Percentiles rank a stretch among this genome's conserved stretches.
phyloP scores from a whole-genome alignment of 2,888 invertebrate genomes.

The Euclidia mi region DNA sequence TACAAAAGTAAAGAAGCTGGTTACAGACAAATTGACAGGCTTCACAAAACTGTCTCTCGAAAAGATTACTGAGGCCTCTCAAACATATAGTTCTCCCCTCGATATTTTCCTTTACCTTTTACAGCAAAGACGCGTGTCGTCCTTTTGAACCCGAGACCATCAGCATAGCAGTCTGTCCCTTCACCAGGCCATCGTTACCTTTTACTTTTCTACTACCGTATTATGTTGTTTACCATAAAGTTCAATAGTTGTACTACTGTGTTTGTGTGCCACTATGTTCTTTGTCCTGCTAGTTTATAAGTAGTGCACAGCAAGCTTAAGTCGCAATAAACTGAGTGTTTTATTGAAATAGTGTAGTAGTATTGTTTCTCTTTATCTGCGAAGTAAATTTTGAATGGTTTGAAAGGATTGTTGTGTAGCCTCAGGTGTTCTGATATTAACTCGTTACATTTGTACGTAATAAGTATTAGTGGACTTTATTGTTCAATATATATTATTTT shows the following conservation, averaged over 20 bases:
- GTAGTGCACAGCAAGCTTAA: neutral
- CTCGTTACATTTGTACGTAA: neutral
- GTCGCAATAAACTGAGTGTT: conserved; percentile 26
- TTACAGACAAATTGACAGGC: too few species aligned
- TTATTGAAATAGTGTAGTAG: conserved; percentile 22
- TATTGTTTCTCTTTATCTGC: conserved; percentile 14
- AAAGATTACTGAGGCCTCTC: too few species aligned
- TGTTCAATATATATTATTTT: neutral
- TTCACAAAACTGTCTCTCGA: too few species aligned
- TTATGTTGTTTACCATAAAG: too few species aligned
- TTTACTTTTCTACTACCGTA: too few species aligned
- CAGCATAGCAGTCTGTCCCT: too few species aligned
- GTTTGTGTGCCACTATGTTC: neutral
- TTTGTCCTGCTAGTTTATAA: neutral
- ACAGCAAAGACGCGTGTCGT: too few species aligned
- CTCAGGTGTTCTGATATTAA: conserved; percentile 1
- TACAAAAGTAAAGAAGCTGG: too few species aligned
- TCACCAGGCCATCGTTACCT: too few species aligned
- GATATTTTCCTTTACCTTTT: too few species aligned
- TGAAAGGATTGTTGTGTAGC: conserved; percentile 3
- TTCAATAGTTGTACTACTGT: neutral
- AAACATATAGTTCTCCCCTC: too few species aligned
- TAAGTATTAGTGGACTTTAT: neutral
- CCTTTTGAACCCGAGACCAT: too few species aligned
- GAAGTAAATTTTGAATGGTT: conserved; percentile 8